Evolutionary conservation across 2,888 invertebrate species (phyloP).

Genomic region (Tridacna crocea): DNA sequence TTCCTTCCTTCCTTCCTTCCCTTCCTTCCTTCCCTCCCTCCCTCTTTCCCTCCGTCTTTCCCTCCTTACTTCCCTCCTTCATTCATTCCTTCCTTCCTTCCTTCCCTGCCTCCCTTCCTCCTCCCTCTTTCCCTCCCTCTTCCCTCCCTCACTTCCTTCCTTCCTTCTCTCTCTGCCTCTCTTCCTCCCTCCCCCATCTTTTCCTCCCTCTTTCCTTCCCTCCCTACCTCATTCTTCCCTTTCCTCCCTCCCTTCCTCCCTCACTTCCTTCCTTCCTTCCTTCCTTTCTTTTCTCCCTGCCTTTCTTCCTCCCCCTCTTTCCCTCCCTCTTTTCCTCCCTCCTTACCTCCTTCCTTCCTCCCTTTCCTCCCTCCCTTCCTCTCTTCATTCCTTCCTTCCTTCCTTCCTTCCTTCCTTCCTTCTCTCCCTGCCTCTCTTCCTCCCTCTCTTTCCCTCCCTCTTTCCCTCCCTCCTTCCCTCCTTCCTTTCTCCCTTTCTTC

Average conservation of each 20-base stretch:
- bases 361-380: conserved; percentile 19
- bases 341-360: conserved; percentile 9
- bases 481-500: not conserved
- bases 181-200: not conserved
- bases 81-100: not conserved
- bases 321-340: conserved; percentile 1
- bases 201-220: not conserved
- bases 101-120: conserved; percentile 1
- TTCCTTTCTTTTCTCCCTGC: conserved; percentile 16
- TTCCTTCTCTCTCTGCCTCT: not conserved
- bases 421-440: not conserved
- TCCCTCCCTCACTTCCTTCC: not conserved
- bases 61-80: not conserved
- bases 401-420: not conserved
- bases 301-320: conserved; percentile 3
- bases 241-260: not conserved
- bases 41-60: not conserved
- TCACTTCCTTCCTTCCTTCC: not conserved
- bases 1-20: not conserved
- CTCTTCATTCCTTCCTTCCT: not conserved
- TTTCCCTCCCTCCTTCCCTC: not conserved
- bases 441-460: not conserved
- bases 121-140: not conserved
- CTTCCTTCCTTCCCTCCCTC: not conserved
- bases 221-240: not conserved